These are phyloP conservation scores for Luperina nickerlii DNA, from an alignment of 2,888 invertebrate genomes.

Conservation along the genomic window DNA sequence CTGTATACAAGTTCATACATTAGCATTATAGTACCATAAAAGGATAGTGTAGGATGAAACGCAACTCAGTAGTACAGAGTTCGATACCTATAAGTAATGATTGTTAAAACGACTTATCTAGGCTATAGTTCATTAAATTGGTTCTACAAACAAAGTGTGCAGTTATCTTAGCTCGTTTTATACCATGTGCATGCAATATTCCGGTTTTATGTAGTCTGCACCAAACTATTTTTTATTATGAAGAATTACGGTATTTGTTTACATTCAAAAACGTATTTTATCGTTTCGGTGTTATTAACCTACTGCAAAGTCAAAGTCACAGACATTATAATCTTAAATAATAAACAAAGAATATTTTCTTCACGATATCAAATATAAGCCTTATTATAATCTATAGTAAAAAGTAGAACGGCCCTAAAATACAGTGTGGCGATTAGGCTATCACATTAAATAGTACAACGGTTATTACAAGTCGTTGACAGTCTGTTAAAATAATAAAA, in stretches of 20 bases:
- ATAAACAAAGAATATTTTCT: constrained; percentile 1
- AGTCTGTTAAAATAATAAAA: no score
- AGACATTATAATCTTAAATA: not conserved
- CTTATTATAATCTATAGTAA: no score
- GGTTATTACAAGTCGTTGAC: no score
- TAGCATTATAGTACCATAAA: no score
- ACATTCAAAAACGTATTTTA: not conserved
- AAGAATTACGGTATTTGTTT: constrained; percentile 7
- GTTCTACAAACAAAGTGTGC: not conserved
- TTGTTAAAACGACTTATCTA: not conserved
- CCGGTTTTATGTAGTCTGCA: not conserved
- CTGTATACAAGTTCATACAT: no score
- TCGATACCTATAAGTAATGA: not conserved
- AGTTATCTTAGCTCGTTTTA: not conserved
- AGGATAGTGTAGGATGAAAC: not conserved
- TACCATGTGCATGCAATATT: not conserved
- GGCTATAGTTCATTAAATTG: not conserved
- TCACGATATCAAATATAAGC: no score
- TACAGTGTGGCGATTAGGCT: not conserved
- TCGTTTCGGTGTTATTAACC: constrained; percentile 28
- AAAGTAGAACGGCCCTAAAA: not conserved
- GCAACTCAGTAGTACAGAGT: not conserved
- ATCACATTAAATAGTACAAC: no score
- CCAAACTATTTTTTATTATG: not conserved
- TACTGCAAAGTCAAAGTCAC: constrained; percentile 19